These are phyloP conservation scores for Megalops atlanticus DNA, from an alignment of 2,113 vertebrate genomes.

Conservation along the genomic window DNA sequence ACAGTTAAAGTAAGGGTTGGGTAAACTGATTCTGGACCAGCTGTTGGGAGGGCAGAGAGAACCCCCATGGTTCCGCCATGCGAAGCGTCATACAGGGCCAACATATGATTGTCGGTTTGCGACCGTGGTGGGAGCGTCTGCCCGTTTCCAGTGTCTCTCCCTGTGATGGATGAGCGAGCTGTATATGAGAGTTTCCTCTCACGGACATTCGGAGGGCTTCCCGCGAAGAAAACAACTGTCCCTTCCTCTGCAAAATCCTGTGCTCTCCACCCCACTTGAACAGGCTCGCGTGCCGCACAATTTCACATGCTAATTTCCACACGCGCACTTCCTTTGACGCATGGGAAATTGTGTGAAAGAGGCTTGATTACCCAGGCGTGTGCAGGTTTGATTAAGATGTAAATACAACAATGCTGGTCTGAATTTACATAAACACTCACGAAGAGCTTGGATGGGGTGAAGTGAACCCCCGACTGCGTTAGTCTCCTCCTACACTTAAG, in stretches of 20 bases:
- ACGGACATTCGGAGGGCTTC: background rate
- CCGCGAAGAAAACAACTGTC: background rate
- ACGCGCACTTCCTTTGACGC: background rate
- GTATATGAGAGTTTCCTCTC: background rate
- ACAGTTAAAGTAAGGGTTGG: too few relatives aligned
- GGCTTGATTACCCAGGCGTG: background rate
- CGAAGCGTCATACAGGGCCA: too few relatives aligned
- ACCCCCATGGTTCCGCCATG: too few relatives aligned
- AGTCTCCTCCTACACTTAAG: too few relatives aligned
- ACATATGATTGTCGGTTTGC: background rate
- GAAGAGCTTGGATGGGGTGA: too few relatives aligned
- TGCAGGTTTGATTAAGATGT: background rate
- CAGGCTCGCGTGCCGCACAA: background rate
- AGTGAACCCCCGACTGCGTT: too few relatives aligned
- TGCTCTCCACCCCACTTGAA: background rate
- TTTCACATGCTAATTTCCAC: constrained; percentile 20
- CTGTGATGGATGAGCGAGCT: background rate
- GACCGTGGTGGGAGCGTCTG: background rate
- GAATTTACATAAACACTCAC: too few relatives aligned
- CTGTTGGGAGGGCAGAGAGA: too few relatives aligned
- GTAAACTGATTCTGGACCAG: too few relatives aligned
- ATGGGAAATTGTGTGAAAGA: constrained; percentile 5
- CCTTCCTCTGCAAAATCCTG: background rate
- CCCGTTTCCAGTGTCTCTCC: background rate
- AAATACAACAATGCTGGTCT: too few relatives aligned